Evolutionary conservation across 2,888 invertebrate species (phyloP), one percentile per base, ranked within the genome.

Genomic region (Cheilosia vulpina): DNA sequence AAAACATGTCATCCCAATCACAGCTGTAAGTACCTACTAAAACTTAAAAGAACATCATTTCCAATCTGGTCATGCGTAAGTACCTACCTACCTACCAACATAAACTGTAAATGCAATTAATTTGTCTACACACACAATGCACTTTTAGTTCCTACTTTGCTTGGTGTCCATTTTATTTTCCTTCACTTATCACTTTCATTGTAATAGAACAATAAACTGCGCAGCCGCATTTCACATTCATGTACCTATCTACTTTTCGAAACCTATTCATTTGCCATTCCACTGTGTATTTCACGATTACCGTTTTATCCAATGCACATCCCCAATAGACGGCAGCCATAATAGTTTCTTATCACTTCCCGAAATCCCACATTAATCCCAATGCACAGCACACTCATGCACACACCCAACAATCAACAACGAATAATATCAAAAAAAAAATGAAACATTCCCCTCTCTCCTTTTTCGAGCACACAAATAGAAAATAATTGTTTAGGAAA

Each of bases 251-350:
- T 17, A 19, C 6, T 47, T 2, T 13, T 34, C 11, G 41, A 31
- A 52, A 47, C 58, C 19, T 60, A 47, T 65, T 24, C 66, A 69
- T 24, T 27, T 60, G 68, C 60, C 47, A 69, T 57, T 66, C 41
- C 58, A 9, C 9, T 45, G 45, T 17, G 69, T 57, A 52, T 60
- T 41, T 58, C 13, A 11, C 47, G 53, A 71, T 52, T 66, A 62
- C 66, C 41, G 55, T 43, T 63, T 24, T 21, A 72, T 57, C 55
- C 60, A 66, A 17, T 43, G 53, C 41, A 73, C 80, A 75, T 66
- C 80, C 81, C 75, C 62, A 55, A 76, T 71, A 85, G 85, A 81
- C 85, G 81, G 85, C 85, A 76, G 85, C 85, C 85, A 85, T 85
- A 76, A 85, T 85, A 85, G 71, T 85, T 85, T 76, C 66, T 85